A percentile compares a stretch with the other conserved stretches of the same genome.
Evolutionary conservation across 2,113 vertebrate species (phyloP).

Genomic region (Alexandromys fortis): DNA sequence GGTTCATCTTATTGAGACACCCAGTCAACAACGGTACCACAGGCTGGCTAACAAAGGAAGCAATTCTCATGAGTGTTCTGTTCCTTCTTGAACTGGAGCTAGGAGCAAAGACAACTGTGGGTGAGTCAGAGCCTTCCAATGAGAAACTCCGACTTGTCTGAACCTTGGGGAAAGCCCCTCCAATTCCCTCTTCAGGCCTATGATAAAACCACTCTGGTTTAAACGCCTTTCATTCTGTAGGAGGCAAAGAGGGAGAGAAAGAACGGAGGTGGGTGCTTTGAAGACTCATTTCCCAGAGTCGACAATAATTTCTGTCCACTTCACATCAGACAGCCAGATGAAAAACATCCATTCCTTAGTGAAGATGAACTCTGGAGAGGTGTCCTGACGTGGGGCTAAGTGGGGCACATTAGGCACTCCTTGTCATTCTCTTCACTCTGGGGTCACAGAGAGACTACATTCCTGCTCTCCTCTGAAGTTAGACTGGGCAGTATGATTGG

Average conservation of each 20-base stretch:
- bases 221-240: conserved; percentile 22
- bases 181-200: neutral
- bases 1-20: neutral
- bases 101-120: neutral
- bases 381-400: neutral
- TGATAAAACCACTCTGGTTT: neutral
- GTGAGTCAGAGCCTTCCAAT: neutral
- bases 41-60: neutral
- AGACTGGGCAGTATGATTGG: conserved; percentile 24
- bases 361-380: conserved; percentile 51
- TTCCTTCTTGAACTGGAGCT: neutral
- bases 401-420: neutral
- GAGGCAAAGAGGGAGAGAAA: neutral
- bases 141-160: conserved; percentile 29
- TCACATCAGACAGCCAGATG: conserved; percentile 44
- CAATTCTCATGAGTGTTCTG: neutral
- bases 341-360: conserved; percentile 48
- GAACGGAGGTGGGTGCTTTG: neutral
- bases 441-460: conserved; percentile 35
- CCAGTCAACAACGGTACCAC: neutral
- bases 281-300: conserved; percentile 53
- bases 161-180: conserved; percentile 7
- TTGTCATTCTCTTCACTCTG: conserved; percentile 36
- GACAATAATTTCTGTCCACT: conserved; percentile 45
- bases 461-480: conserved; percentile 25